Conservation (phyloP, 2,113 vertebrate genomes). For the Myrmophylax atrothorax region DNA sequence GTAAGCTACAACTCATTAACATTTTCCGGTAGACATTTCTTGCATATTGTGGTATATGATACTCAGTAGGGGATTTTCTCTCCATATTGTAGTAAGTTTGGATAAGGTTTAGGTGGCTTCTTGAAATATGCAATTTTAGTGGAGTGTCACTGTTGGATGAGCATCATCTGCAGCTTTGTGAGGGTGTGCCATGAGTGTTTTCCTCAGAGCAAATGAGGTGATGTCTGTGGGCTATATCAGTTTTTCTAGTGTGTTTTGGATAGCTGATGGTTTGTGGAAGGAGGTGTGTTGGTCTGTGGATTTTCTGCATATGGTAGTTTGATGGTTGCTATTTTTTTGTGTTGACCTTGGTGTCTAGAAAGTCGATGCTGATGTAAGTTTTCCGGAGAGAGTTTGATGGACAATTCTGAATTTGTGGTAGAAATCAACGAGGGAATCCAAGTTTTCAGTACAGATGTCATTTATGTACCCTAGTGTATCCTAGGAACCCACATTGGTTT, state of each 20-base stretch:
- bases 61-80: background rate
- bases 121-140: background rate
- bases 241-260: constrained; percentile 53
- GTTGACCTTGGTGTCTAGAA: constrained; percentile 59
- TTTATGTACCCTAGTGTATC: background rate
- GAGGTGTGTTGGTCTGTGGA: constrained; percentile 71
- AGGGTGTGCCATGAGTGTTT: background rate
- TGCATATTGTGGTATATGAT: background rate
- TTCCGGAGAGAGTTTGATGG: constrained; percentile 46
- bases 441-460: background rate
- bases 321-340: constrained; percentile 63
- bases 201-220: constrained; percentile 63
- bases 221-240: constrained; percentile 58
- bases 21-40: background rate
- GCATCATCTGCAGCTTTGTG: background rate
- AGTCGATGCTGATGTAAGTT: constrained; percentile 60
- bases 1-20: background rate
- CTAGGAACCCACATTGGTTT: background rate
- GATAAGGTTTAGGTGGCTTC: constrained; percentile 9
- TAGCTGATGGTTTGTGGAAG: constrained; percentile 62
- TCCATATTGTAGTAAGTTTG: background rate
- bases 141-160: background rate
- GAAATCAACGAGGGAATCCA: constrained; percentile 4
- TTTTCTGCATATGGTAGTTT: constrained; percentile 70
- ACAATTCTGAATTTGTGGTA: constrained; percentile 5